These are phyloP conservation scores for Sinella curviseta DNA, from an alignment of 1,140 invertebrate genomes.

Conservation along the genomic window DNA sequence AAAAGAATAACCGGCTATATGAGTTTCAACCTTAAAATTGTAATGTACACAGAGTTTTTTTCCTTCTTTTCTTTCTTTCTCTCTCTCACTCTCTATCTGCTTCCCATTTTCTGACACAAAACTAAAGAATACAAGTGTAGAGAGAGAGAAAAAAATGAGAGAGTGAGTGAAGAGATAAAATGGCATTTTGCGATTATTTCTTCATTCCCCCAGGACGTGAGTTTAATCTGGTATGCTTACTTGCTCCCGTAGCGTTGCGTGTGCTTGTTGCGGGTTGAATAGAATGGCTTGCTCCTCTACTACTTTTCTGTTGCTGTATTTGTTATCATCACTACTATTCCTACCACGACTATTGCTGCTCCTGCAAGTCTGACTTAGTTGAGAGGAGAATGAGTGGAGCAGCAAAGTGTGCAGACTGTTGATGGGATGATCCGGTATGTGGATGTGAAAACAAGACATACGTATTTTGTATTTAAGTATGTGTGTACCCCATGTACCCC, in stretches of 20 bases:
- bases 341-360: no score
- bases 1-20: constrained; percentile 8
- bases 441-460: constrained; percentile 35
- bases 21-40: constrained; percentile 6
- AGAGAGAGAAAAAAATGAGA: constrained; percentile 21
- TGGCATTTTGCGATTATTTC: constrained; percentile 50
- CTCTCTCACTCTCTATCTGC: neutral
- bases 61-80: neutral
- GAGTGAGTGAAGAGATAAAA: constrained; percentile 40
- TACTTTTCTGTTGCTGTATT: no score
- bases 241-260: constrained; percentile 23
- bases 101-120: constrained; percentile 14
- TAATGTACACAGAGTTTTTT: neutral
- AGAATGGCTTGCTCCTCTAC: neutral
- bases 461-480: neutral
- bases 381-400: no score
- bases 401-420: constrained; percentile 25
- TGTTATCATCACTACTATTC: no score
- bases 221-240: constrained; percentile 49
- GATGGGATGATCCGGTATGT: constrained; percentile 47
- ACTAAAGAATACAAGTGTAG: neutral
- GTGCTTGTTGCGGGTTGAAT: constrained; percentile 8
- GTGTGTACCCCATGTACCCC: neutral
- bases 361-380: neutral
- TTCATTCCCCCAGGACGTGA: constrained; percentile 48